These are phyloP conservation scores for Camptogramma bilineatum DNA, from an alignment of 2,888 invertebrate genomes.

Conservation along the genomic window DNA sequence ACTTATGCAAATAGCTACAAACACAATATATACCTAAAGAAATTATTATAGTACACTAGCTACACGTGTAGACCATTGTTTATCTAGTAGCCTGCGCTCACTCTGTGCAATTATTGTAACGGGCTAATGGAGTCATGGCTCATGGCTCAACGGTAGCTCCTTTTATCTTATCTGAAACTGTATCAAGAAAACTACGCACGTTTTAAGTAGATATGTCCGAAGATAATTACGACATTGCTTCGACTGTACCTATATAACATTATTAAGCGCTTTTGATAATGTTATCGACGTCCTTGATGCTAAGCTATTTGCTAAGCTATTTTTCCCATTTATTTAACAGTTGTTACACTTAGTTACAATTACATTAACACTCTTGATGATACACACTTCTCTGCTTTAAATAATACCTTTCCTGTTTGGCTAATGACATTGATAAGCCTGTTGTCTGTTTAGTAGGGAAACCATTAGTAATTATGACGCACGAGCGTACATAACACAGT, in stretches of 20 bases:
- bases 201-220: slow-evolving; percentile 30
- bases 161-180: slow-evolving; percentile 52
- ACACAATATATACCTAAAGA: slow-evolving; percentile 1
- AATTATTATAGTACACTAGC: slow-evolving; percentile 19
- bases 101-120: slow-evolving; percentile 40
- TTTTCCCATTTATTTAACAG: slow-evolving; percentile 33
- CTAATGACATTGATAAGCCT: slow-evolving; percentile 41
- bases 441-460: slow-evolving; percentile 39
- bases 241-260: slow-evolving; percentile 40
- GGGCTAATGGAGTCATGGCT: slow-evolving; percentile 32
- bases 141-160: slow-evolving; percentile 41
- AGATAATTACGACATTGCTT: slow-evolving; percentile 45
- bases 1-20: slow-evolving; percentile 31
- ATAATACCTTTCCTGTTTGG: slow-evolving; percentile 40
- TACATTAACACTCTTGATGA: slow-evolving; percentile 18
- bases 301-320: slow-evolving; percentile 46
- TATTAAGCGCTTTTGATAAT: slow-evolving; percentile 47
- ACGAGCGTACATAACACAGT: slow-evolving; percentile 18
- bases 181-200: slow-evolving; percentile 36
- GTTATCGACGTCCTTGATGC: slow-evolving; percentile 57
- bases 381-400: slow-evolving; percentile 23
- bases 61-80: slow-evolving; percentile 55
- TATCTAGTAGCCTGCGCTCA: slow-evolving; percentile 46
- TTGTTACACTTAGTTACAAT: slow-evolving; percentile 18
- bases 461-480: slow-evolving; percentile 40